Evolutionary conservation across 2,888 invertebrate species (phyloP).

Genomic region (Harpalus rubripes): DNA sequence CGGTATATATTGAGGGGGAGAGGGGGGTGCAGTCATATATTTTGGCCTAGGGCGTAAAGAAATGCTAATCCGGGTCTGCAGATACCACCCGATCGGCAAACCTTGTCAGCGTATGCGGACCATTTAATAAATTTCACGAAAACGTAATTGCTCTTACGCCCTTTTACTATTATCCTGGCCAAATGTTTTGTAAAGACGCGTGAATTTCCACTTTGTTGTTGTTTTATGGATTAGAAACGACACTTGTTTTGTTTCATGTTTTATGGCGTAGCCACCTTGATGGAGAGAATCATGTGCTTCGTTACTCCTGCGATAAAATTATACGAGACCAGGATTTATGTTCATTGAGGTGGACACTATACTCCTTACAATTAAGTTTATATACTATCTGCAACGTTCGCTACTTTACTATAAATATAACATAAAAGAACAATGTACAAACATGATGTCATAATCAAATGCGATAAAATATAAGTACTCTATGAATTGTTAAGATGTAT

Average conservation of each 20-base stretch:
- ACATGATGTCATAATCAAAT: background rate
- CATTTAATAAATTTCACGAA: conserved; percentile 62
- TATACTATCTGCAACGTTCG: background rate
- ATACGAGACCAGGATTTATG: conserved; percentile 22
- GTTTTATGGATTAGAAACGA: conserved; percentile 61
- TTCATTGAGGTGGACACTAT: conserved; percentile 4
- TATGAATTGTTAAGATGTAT: too few species aligned
- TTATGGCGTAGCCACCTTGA: conserved; percentile 26
- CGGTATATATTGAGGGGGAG: too few species aligned
- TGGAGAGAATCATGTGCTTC: conserved; percentile 39
- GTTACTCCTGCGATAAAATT: conserved; percentile 18
- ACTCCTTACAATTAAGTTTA: background rate
- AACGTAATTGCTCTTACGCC: conserved; percentile 65
- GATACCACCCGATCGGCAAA: too few species aligned
- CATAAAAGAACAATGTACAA: background rate
- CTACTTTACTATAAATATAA: background rate
- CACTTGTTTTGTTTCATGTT: conserved; percentile 39
- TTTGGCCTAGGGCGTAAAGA: too few species aligned
- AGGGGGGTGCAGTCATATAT: too few species aligned
- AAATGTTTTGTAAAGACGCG: conserved; percentile 64
- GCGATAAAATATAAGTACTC: background rate
- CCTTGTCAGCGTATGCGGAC: conserved; percentile 43
- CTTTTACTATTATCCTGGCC: conserved; percentile 50
- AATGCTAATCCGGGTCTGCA: too few species aligned
- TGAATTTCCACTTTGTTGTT: conserved; percentile 60